Evolutionary conservation across 2,797 vertebrate genomes (phyloP).

Genomic region (Melanotaenia boesemani): DNA sequence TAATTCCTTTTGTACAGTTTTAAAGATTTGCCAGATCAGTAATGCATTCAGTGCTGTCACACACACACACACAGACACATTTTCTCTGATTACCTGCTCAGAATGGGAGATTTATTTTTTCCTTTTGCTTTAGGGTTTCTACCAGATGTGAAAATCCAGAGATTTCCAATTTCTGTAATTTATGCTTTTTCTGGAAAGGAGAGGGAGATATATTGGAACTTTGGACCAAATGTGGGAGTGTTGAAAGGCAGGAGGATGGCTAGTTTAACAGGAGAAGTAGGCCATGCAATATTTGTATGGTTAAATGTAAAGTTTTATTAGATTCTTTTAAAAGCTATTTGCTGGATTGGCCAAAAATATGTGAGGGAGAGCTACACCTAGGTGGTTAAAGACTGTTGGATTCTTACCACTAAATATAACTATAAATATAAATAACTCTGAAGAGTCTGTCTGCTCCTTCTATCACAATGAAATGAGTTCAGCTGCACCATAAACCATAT

Average conservation of each 20-base stretch:
- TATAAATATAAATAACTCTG: too few relatives aligned
- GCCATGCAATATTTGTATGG: constrained; percentile 71
- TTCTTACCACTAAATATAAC: not conserved
- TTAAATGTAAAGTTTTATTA: constrained; percentile 72
- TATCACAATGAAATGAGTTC: too few relatives aligned
- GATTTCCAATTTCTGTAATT: constrained; percentile 76
- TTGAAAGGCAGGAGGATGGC: constrained; percentile 55
- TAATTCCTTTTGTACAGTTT: constrained; percentile 28
- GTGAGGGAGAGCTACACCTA: not conserved
- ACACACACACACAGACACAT: constrained; percentile 44
- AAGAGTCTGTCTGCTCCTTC: too few relatives aligned
- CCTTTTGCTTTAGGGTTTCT: constrained; percentile 59
- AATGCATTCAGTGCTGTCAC: constrained; percentile 38
- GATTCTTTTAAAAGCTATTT: constrained; percentile 65
- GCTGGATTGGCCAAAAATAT: constrained; percentile 47
- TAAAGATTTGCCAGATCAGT: constrained; percentile 40
- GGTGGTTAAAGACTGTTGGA: not conserved
- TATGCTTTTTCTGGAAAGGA: constrained; percentile 65
- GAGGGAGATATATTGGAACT: constrained; percentile 55
- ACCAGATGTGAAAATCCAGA: constrained; percentile 75
- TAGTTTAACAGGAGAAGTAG: constrained; percentile 57
- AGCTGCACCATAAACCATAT: not conserved
- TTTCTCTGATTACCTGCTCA: constrained; percentile 74
- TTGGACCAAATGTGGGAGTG: constrained; percentile 54
- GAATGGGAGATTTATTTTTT: constrained; percentile 32